These are phyloP conservation scores for Petrocephalus schoutedeni DNA, from an alignment of 2,797 vertebrate species.

Conservation along the genomic window DNA sequence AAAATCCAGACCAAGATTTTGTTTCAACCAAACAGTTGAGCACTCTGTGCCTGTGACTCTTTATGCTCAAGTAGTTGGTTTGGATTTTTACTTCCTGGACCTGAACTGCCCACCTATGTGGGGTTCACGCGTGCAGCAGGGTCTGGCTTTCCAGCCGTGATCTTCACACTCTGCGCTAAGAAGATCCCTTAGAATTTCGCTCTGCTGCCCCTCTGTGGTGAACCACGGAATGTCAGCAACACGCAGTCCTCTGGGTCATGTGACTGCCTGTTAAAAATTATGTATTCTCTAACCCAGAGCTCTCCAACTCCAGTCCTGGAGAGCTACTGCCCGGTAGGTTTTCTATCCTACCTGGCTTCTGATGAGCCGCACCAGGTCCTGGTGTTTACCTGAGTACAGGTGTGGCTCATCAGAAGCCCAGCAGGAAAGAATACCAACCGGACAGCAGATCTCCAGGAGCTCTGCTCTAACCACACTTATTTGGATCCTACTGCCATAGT, in stretches of 20 bases:
- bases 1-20: not conserved
- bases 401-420: too few relatives aligned
- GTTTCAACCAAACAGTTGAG: not conserved
- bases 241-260: not conserved
- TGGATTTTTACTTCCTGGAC: not conserved
- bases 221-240: not conserved
- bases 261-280: not conserved
- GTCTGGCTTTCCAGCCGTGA: not conserved
- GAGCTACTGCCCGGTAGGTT: too few relatives aligned
- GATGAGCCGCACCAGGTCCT: too few relatives aligned
- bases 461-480: not conserved
- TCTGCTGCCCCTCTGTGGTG: slow-evolving; percentile 30
- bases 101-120: not conserved
- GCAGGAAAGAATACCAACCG: too few relatives aligned
- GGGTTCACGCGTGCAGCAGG: not conserved
- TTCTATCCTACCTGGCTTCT: too few relatives aligned
- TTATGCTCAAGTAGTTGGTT: not conserved
- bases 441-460: too few relatives aligned
- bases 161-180: not conserved
- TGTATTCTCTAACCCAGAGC: not conserved
- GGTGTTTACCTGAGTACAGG: too few relatives aligned
- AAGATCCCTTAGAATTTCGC: not conserved
- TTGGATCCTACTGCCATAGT: not conserved
- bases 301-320: too few relatives aligned
- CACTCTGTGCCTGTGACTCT: too few relatives aligned